phyloP scores from a whole-genome alignment of 2,888 invertebrate species.

The Mallateleia sp. region DNA sequence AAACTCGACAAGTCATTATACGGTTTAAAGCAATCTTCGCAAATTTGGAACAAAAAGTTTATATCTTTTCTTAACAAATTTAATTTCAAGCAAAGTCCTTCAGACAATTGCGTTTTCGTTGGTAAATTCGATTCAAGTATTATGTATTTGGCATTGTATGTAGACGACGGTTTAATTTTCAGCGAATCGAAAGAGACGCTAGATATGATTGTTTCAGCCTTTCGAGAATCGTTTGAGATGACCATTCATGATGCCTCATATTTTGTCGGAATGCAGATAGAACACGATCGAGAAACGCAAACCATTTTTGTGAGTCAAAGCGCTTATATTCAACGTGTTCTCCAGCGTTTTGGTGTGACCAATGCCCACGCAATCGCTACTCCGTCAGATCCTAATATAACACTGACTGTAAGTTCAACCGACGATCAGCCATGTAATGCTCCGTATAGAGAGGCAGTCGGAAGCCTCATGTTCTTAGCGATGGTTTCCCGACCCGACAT shows the following conservation, averaged over 20 bases:
- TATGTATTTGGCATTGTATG: background rate
- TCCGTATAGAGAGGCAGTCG: constrained; percentile 42
- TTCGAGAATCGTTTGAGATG: background rate
- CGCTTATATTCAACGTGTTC: background rate
- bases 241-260: background rate
- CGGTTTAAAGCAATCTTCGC: constrained; percentile 86
- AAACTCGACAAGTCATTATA: constrained; percentile 84
- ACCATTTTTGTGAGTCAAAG: background rate
- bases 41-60: constrained; percentile 85
- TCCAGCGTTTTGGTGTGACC: too few relatives aligned
- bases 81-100: constrained; percentile 78
- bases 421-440: background rate
- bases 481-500: constrained; percentile 64
- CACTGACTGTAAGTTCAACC: background rate
- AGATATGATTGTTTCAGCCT: background rate
- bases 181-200: background rate
- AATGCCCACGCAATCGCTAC: background rate
- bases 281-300: background rate
- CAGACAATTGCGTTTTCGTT: background rate
- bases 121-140: background rate
- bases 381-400: background rate
- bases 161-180: background rate
- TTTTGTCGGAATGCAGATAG: background rate
- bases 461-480: constrained; percentile 46
- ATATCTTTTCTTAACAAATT: constrained; percentile 75